Evolutionary conservation across 2,888 invertebrate genomes (phyloP), one percentile per base, ranked within the genome.

Genomic region (Pristionchus mayeri): DNA sequence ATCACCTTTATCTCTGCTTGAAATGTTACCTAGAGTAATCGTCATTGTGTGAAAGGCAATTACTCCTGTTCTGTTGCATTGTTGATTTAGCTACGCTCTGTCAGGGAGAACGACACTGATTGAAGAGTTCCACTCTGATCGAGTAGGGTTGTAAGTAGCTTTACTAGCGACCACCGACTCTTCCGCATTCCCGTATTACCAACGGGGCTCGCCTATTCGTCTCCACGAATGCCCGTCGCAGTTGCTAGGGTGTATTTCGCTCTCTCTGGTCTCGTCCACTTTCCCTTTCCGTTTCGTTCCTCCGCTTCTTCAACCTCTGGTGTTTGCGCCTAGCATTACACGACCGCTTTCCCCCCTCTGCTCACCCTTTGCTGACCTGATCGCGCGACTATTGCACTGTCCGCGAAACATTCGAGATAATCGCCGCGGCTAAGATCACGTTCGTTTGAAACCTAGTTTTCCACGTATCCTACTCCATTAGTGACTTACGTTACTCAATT

Each of bases 281-380:
- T 16, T 0, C 24, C 54, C 34, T 34, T 37, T 40, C 13, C 21
- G 7, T 27, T 18, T 71, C 67, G 13, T 71, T 40, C 24, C 4
- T 16, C 24, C 21, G 7, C 71, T 71, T n/a, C 13, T 71, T 21
- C 40, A 9, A 21, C 67, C 18, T 67, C 34, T 37, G 37, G 21
- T 71, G 24, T 71, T 71, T 71, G 71, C 40, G n/a, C 40, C 71
- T 37, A 21, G 71, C n/a, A 71, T 71, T 71, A 71, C 40, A 71
- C 37, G 71, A 34, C 40, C 40, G 37, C 21, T 34, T 30, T 3
- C 7, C 34, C 30, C 34, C 7, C 63, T 63, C 63, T 71, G 71
- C 40, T 71, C 71, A 71, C 71, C 71, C 40, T 71, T 44, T 71
- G 40, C n/a, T 71, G 71, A 71, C 71, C 44, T 44, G 24, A 71